Evolutionary conservation across 2,888 invertebrate species (phyloP).

Genomic region (Chrysopilus asiliformis): DNA sequence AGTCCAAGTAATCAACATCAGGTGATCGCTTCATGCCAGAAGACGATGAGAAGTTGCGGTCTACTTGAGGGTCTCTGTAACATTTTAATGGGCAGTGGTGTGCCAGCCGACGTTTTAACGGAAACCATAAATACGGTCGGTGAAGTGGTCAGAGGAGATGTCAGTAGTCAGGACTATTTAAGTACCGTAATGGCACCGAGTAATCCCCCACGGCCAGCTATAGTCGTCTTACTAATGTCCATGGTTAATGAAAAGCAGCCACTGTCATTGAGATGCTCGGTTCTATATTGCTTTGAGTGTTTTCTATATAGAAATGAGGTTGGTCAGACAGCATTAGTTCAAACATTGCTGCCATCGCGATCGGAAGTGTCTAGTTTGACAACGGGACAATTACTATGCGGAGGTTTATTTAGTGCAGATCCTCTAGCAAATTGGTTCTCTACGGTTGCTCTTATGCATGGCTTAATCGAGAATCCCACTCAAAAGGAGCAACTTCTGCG

Average conservation of each 20-base stretch:
- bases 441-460: constrained; percentile 79
- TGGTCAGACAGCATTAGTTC: constrained; percentile 76
- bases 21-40: constrained; percentile 70
- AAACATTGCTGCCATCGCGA: constrained; percentile 81
- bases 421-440: constrained; percentile 92
- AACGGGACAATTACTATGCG: constrained; percentile 82
- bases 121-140: constrained; percentile 93
- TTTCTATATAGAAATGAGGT: constrained; percentile 86
- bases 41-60: constrained; percentile 73
- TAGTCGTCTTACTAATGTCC: constrained; percentile 90
- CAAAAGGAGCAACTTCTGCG: constrained; percentile 84
- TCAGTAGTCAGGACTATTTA: constrained; percentile 82
- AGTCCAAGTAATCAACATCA: constrained; percentile 87
- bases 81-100: constrained; percentile 90
- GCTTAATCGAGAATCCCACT: constrained; percentile 68
- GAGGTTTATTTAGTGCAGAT: constrained; percentile 81
- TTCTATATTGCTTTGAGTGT: constrained; percentile 94
- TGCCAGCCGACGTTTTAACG: constrained; percentile 90
- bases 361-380: constrained; percentile 58
- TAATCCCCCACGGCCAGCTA: constrained; percentile 83
- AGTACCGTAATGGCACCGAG: constrained; percentile 84
- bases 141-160: constrained; percentile 79
- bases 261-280: constrained; percentile 77
- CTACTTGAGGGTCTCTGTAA: constrained; percentile 70
- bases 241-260: constrained; percentile 99